phyloP scores from a whole-genome alignment of 2,113 vertebrate genomes.

The Pseudonaja textilis region DNA sequence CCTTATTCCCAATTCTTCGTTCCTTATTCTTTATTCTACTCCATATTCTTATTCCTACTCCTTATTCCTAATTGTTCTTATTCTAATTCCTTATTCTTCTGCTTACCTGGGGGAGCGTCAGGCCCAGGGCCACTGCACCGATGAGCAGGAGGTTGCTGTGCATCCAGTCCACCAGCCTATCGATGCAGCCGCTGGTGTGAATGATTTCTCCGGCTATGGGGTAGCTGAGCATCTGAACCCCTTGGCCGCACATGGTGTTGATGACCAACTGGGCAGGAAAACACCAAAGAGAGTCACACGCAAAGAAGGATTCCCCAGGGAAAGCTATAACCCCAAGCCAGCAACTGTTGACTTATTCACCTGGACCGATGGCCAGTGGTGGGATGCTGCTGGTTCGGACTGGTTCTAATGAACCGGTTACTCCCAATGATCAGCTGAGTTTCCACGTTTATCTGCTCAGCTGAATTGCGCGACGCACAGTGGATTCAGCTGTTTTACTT shows the following conservation, averaged over 20 bases:
- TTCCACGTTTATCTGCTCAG: too few relatives aligned
- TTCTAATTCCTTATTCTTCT: not conserved
- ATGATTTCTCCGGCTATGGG: slow-evolving; percentile 74
- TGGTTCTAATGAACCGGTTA: too few relatives aligned
- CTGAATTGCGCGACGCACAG: too few relatives aligned
- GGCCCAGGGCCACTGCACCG: slow-evolving; percentile 84
- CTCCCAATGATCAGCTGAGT: too few relatives aligned
- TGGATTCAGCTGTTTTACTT: too few relatives aligned
- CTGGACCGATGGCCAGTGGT: too few relatives aligned
- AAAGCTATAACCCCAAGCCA: not conserved
- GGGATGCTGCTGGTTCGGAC: too few relatives aligned
- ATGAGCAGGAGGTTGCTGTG: slow-evolving; percentile 90
- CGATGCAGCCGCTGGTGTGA: slow-evolving; percentile 90
- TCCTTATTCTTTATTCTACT: too few relatives aligned
- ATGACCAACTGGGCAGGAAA: slow-evolving; percentile 71
- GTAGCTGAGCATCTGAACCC: slow-evolving; percentile 76
- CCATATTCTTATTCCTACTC: too few relatives aligned
- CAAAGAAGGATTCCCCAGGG: not conserved
- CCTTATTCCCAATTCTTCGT: too few relatives aligned
- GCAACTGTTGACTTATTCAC: not conserved
- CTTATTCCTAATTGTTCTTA: not conserved
- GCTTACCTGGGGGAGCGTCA: slow-evolving; percentile 88
- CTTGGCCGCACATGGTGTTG: slow-evolving; percentile 93
- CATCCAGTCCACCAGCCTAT: slow-evolving; percentile 90
- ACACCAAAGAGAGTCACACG: not conserved